These are phyloP conservation scores for Scaptomyza reducta DNA, from an alignment of 2,888 invertebrate species.

Conservation along the genomic window DNA sequence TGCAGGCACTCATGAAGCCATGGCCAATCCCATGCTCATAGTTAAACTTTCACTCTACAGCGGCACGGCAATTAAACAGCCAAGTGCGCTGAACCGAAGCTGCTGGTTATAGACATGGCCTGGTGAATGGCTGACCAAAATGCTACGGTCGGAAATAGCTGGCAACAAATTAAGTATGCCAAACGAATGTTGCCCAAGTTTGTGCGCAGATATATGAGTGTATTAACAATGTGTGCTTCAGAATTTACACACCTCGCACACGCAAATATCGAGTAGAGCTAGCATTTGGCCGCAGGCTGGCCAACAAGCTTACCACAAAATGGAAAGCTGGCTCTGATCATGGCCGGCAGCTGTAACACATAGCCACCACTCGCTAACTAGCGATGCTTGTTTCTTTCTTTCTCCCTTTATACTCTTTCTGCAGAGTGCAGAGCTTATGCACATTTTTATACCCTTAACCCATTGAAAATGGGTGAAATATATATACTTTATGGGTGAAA, in stretches of 20 bases:
- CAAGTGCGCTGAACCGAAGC: constrained; percentile 34
- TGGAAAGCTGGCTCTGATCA: constrained; percentile 20
- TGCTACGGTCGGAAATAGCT: constrained; percentile 27
- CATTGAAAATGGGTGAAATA: too few species aligned
- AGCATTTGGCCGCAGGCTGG: constrained; percentile 32
- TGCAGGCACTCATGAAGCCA: constrained; percentile 15
- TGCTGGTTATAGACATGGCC: constrained; percentile 6
- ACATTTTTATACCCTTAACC: too few species aligned
- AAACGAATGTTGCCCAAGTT: constrained; percentile 19
- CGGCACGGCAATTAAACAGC: constrained; percentile 60
- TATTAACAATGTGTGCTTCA: constrained; percentile 16
- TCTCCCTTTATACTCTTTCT: background rate
- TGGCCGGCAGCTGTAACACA: constrained; percentile 38
- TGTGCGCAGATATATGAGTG: constrained; percentile 17
- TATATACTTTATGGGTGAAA: too few species aligned
- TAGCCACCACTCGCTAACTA: constrained; percentile 28
- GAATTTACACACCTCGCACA: constrained; percentile 65
- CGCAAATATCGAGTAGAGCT: constrained; percentile 46
- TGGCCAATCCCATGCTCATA: constrained; percentile 9
- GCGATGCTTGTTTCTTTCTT: background rate
- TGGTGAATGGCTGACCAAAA: constrained; percentile 41
- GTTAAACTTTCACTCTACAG: constrained; percentile 32
- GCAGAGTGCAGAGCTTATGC: constrained; percentile 9
- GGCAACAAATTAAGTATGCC: constrained; percentile 34
- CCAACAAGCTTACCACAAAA: constrained; percentile 55